Conservation (phyloP, 2,888 invertebrate species). For the Drosophila meridionalis region DNA sequence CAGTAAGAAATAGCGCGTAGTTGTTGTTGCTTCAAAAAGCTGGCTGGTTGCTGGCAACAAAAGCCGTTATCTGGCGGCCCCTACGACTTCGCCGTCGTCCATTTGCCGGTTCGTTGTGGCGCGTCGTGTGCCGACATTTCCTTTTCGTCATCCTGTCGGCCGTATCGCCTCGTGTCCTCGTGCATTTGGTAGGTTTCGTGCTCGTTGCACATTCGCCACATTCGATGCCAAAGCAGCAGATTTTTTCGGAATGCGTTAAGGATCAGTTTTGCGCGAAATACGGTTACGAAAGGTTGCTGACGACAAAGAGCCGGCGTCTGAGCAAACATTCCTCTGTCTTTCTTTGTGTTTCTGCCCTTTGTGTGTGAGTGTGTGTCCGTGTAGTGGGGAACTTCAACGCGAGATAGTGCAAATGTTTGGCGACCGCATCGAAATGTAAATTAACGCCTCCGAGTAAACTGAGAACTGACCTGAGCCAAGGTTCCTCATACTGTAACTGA, state of each 20-base stretch:
- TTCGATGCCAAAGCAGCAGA: conserved; percentile 63
- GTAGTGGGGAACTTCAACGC: conserved; percentile 30
- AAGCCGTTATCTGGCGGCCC: conserved; percentile 31
- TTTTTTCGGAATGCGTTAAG: conserved; percentile 84
- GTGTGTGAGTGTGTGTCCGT: conserved; percentile 33
- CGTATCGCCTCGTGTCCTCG: conserved; percentile 53
- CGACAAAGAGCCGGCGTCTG: conserved; percentile 69
- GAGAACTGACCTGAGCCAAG: conserved; percentile 64
- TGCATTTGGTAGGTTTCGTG: conserved; percentile 74
- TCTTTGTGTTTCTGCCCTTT: conserved; percentile 28
- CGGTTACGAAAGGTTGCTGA: conserved; percentile 84
- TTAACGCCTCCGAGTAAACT: conserved; percentile 11
- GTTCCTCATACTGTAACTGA: conserved; percentile 49
- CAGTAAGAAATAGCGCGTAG: conserved; percentile 42
- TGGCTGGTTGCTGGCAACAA: conserved; percentile 50
- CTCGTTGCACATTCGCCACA: conserved; percentile 77
- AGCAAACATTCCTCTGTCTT: conserved; percentile 60
- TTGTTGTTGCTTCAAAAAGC: not conserved
- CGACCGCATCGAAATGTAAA: not conserved
- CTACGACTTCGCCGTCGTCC: conserved; percentile 45
- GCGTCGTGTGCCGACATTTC: conserved; percentile 47
- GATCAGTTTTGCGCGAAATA: conserved; percentile 85
- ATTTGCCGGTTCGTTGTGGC: conserved; percentile 64
- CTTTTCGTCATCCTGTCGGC: conserved; percentile 52
- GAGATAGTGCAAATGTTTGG: conserved; percentile 13